phyloP scores from a whole-genome alignment of 2,797 vertebrate species.

The Stomatorhinus walkeri region DNA sequence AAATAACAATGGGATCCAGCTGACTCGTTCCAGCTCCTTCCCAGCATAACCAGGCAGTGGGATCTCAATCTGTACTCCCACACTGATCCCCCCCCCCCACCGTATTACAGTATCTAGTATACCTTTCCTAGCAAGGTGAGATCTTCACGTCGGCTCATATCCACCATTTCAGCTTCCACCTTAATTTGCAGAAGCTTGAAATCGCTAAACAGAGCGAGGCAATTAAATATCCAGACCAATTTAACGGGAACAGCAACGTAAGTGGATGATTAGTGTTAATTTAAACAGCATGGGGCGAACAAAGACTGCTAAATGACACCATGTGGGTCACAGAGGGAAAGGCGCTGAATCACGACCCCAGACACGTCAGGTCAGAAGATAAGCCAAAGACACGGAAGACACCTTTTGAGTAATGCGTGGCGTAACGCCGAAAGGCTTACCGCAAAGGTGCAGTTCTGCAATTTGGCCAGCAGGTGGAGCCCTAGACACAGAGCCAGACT shows the following conservation, averaged over 20 bases:
- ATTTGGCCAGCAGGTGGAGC: slow-evolving; percentile 21
- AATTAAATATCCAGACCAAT: slow-evolving; percentile 11
- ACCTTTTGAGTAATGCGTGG: background rate
- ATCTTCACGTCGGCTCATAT: background rate
- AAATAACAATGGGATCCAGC: background rate
- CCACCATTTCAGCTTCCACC: background rate
- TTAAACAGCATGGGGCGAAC: background rate
- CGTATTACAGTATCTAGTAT: background rate
- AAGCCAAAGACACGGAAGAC: too few relatives aligned
- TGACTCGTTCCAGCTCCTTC: background rate
- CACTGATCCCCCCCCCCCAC: background rate
- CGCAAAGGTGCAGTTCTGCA: background rate
- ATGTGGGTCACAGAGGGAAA: background rate
- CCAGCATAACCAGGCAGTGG: background rate
- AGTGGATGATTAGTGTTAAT: slow-evolving; percentile 18
- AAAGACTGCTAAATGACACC: background rate
- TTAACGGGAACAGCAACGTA: slow-evolving; percentile 1
- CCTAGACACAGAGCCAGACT: background rate
- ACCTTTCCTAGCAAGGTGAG: background rate
- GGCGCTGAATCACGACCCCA: background rate
- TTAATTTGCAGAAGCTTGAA: slow-evolving; percentile 8
- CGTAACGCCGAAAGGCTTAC: background rate
- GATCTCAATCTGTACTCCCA: background rate
- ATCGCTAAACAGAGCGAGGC: slow-evolving; percentile 18
- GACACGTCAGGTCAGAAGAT: background rate